Evolutionary conservation across 2,797 vertebrate species (phyloP), one percentile per base, ranked within the genome.

Genomic region (Onychomys torridus): DNA sequence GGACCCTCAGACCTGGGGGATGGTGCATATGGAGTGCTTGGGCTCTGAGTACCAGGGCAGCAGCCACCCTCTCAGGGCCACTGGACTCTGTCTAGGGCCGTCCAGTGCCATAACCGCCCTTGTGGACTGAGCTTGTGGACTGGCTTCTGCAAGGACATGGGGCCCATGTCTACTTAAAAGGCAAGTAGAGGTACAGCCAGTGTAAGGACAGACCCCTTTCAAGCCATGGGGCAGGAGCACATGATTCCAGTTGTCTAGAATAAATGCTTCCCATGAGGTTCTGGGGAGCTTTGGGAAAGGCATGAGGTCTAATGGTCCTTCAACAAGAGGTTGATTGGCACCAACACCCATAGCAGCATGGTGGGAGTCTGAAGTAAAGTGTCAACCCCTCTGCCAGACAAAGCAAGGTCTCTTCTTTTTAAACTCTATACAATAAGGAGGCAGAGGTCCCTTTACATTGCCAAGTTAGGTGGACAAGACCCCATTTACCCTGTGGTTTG

Each of bases 141-240:
- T 3, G 0, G 19, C 17, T 8, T 8, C 55, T 16, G 0, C 2
- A 10, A 12, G 14, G 55, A 91, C 14, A 2, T 0, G 37, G 2
- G 69, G 46, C 10, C 14, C 10, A 29, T 1, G 3, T 19, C 57
- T 13, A n/a, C 11, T 21, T 19, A 2, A n/a, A 37, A 43, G 85
- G 25, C 11, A 17, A 61, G 63, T 5, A 11, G 76, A 61, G 55
- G 27, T 57, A 34, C 43, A 43, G 1, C 0, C 13, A n/a, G 65
- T 49, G 6, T 46, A 11, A 65, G 40, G 27, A 34, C 81, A n/a
- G 83, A 67, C 19, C 6, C 69, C 46, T 32, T 49, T 86, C 46
- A 27, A 69, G 65, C 46, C 49, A 55, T n/a, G 19, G 11, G 11
- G 23, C 21, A 59, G 5, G 23, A 3, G 11, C 32, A 17, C 6